phyloP scores from a whole-genome alignment of 2,113 vertebrate species.

The Phylloscopus trochilus region DNA sequence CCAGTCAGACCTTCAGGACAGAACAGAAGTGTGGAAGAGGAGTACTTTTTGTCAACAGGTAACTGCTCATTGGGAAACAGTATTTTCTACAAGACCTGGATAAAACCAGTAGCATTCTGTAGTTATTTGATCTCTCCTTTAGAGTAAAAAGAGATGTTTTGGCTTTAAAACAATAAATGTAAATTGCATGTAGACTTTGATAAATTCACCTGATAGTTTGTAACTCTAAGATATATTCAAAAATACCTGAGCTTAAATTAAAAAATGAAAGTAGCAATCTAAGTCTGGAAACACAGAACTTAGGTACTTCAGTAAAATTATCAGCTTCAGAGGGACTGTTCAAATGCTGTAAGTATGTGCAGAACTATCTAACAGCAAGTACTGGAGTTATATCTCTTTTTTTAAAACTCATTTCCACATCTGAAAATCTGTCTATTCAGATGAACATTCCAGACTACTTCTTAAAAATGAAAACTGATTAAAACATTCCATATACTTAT shows the following conservation, averaged over 20 bases:
- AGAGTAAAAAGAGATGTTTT: background rate
- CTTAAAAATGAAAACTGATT: background rate
- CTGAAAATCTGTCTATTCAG: background rate
- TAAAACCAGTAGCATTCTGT: background rate
- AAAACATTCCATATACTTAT: background rate
- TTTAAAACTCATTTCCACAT: background rate
- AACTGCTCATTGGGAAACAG: background rate
- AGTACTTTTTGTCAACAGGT: constrained; percentile 7
- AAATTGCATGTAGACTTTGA: background rate
- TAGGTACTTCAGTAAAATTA: background rate
- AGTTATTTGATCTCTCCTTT: background rate
- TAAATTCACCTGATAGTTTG: background rate
- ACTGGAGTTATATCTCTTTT: background rate
- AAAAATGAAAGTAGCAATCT: background rate
- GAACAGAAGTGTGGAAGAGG: constrained; percentile 3
- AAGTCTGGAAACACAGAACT: background rate
- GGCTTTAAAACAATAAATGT: background rate
- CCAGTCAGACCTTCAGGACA: background rate
- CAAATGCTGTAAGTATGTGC: background rate
- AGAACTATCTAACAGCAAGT: background rate
- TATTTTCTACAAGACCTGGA: background rate
- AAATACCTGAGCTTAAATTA: background rate
- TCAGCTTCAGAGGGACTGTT: background rate
- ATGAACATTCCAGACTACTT: background rate
- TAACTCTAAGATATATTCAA: background rate